Evolutionary conservation across 2,888 invertebrate genomes (phyloP).

Genomic region (Invenusta paracnida): DNA sequence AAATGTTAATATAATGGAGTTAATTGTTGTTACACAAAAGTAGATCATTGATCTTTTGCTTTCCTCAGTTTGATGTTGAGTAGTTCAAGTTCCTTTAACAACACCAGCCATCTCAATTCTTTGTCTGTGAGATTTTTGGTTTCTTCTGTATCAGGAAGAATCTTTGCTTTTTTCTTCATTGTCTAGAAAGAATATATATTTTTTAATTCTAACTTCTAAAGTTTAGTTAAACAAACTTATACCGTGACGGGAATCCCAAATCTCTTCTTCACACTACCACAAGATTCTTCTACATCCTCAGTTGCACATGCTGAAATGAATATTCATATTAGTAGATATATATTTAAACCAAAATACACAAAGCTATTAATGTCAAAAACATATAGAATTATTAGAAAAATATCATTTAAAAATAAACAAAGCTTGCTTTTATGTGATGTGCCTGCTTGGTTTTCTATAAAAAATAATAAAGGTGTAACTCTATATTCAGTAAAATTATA

Average conservation of each 20-base stretch:
- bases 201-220: background rate
- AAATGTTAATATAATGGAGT: background rate
- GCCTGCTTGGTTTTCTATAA: background rate
- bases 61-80: background rate
- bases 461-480: too few relatives aligned
- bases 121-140: slow-evolving; percentile 23
- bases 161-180: background rate
- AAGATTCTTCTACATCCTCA: background rate
- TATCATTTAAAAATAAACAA: background rate
- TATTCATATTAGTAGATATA: slow-evolving; percentile 7
- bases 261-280: background rate
- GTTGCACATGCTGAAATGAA: slow-evolving; percentile 16
- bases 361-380: background rate
- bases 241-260: background rate
- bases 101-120: background rate
- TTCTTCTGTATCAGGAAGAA: background rate
- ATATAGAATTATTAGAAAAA: background rate
- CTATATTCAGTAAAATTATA: too few relatives aligned
- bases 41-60: slow-evolving; percentile 12
- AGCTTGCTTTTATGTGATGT: background rate
- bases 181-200: background rate
- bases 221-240: slow-evolving; percentile 15
- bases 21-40: background rate
- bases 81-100: slow-evolving; percentile 6
- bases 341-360: background rate